Conservation (phyloP, 2,113 vertebrate species). For the Gymnarchus niloticus region DNA sequence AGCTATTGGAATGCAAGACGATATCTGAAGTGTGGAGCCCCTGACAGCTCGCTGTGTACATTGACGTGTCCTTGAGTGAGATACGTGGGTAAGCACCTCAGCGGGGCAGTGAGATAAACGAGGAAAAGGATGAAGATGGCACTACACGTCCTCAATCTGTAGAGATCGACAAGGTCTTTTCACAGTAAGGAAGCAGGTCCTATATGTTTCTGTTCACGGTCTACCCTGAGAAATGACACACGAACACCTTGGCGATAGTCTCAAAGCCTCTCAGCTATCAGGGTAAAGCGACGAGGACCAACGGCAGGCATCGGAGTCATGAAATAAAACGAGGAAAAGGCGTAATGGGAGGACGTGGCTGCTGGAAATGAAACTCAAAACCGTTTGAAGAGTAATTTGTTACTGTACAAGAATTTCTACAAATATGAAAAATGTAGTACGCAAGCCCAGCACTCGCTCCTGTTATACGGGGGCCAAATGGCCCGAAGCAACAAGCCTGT, state of each 20-base stretch:
- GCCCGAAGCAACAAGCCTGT: too few relatives aligned
- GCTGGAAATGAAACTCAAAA: background rate
- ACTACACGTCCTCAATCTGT: background rate
- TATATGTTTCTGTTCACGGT: background rate
- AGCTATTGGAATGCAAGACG: background rate
- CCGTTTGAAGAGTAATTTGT: background rate
- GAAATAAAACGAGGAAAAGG: background rate
- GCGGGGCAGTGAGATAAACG: too few relatives aligned
- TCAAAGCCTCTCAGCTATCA: background rate
- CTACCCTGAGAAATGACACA: background rate
- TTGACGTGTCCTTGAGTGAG: too few relatives aligned
- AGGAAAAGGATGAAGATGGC: background rate
- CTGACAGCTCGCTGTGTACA: too few relatives aligned
- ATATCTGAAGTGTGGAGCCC: background rate
- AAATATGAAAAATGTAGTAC: too few relatives aligned
- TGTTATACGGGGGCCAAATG: too few relatives aligned
- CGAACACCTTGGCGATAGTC: background rate
- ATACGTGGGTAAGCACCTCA: too few relatives aligned
- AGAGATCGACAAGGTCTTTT: background rate
- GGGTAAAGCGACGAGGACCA: background rate
- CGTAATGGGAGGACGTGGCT: background rate
- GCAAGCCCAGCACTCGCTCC: too few relatives aligned
- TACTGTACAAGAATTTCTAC: too few relatives aligned
- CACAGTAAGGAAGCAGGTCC: background rate
- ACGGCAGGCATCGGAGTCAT: background rate